These are phyloP conservation scores for Sinonovacula constricta DNA, from an alignment of 1,140 invertebrate species.

Conservation along the genomic window DNA sequence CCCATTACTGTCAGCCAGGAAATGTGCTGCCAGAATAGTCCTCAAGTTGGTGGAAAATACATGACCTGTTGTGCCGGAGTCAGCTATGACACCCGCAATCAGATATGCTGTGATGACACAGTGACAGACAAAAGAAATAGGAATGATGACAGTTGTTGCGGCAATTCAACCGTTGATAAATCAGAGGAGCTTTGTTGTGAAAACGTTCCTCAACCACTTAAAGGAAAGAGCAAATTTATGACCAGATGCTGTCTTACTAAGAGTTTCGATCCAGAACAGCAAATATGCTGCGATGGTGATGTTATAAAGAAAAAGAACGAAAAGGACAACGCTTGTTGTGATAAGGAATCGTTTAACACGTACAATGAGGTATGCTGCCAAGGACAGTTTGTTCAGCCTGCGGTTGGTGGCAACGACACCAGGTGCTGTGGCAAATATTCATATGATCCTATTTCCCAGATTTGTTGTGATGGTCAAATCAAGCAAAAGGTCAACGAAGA, in stretches of 20 bases:
- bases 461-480: slow-evolving; percentile 26
- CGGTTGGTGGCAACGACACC: not conserved
- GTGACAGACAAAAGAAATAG: slow-evolving; percentile 22
- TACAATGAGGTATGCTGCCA: slow-evolving; percentile 23
- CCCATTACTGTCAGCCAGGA: slow-evolving; percentile 25
- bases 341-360: slow-evolving; percentile 22
- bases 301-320: slow-evolving; percentile 10
- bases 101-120: slow-evolving; percentile 36
- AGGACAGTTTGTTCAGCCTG: slow-evolving; percentile 2
- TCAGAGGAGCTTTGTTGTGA: slow-evolving; percentile 38
- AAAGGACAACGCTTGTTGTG: slow-evolving; percentile 23
- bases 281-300: slow-evolving; percentile 27
- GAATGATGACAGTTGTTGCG: slow-evolving; percentile 28
- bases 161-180: slow-evolving; percentile 32
- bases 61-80: slow-evolving; percentile 38
- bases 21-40: slow-evolving; percentile 42
- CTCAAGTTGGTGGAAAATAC: slow-evolving; percentile 37
- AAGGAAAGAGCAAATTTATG: slow-evolving; percentile 17
- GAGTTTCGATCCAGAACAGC: slow-evolving; percentile 9
- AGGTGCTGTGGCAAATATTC: slow-evolving; percentile 23
- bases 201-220: slow-evolving; percentile 25
- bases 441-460: slow-evolving; percentile 16
- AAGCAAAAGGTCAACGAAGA: not conserved
- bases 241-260: slow-evolving; percentile 20
- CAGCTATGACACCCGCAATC: slow-evolving; percentile 32